Percentiles rank a stretch among this genome's conserved stretches.
Evolutionary conservation across 2,113 vertebrate species (phyloP).

Genomic region (Actinemys pallida): DNA sequence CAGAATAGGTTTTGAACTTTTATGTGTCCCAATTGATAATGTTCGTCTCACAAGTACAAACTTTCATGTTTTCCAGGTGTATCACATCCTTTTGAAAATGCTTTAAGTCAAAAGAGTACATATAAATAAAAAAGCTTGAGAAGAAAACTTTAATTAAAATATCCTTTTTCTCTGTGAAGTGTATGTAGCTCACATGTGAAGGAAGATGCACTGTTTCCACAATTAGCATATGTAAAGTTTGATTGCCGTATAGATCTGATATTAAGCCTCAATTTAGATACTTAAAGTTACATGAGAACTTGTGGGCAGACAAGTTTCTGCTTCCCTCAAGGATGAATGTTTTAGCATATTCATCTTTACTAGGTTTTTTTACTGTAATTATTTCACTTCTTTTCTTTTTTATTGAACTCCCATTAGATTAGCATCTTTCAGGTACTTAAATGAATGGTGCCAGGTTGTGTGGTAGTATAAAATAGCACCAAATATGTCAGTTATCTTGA

Average conservation of each 20-base stretch:
- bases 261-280: slow-evolving; percentile 35
- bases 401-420: slow-evolving; percentile 39
- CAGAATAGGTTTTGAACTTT: not conserved
- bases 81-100: not conserved
- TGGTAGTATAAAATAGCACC: not conserved
- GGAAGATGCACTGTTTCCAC: slow-evolving; percentile 31
- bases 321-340: slow-evolving; percentile 43
- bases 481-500: not conserved
- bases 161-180: not conserved
- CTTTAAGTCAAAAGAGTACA: not conserved
- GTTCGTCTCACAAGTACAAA: not conserved
- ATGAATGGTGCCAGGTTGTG: not conserved
- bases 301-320: slow-evolving; percentile 43
- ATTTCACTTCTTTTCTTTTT: slow-evolving; percentile 42
- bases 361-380: slow-evolving; percentile 42
- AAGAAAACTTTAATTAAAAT: not conserved
- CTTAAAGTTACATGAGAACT: slow-evolving; percentile 27
- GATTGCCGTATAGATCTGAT: slow-evolving; percentile 43
- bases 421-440: slow-evolving; percentile 46
- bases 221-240: slow-evolving; percentile 26
- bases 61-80: slow-evolving; percentile 13
- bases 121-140: not conserved
- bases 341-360: slow-evolving; percentile 37
- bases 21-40: not conserved
- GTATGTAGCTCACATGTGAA: slow-evolving; percentile 12